Evolutionary conservation across 2,888 invertebrate species (phyloP).

Genomic region (Panopea generosa): DNA sequence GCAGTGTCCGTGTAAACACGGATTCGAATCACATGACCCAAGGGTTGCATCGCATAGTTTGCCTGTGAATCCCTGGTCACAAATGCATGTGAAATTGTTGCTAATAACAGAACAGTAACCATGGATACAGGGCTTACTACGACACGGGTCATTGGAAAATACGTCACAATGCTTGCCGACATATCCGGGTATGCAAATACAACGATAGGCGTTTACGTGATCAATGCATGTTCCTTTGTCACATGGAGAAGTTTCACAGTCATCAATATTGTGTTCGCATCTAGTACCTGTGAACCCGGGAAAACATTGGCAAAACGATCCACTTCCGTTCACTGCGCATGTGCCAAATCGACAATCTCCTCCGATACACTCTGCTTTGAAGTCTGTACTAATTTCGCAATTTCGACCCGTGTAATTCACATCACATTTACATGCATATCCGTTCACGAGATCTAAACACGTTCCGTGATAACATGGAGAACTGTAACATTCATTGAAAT

Average conservation of each 20-base stretch:
- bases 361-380: conserved; percentile 10
- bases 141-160: conserved; percentile 24
- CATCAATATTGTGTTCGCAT: conserved; percentile 41
- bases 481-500: conserved; percentile 51
- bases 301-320: conserved; percentile 56
- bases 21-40: conserved; percentile 44
- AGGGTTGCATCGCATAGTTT: conserved; percentile 2
- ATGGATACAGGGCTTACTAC: background rate
- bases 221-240: conserved; percentile 40
- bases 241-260: conserved; percentile 42
- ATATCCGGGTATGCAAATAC: conserved; percentile 28
- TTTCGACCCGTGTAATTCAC: conserved; percentile 21
- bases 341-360: conserved; percentile 38
- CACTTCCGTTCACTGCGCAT: conserved; percentile 49
- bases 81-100: background rate
- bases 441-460: conserved; percentile 37
- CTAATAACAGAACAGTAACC: background rate
- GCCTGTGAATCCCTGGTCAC: background rate
- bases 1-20: conserved; percentile 40
- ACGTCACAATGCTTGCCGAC: conserved; percentile 42
- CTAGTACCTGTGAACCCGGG: conserved; percentile 42
- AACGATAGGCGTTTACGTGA: conserved; percentile 39
- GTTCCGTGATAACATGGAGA: conserved; percentile 37
- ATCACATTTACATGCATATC: conserved; percentile 33
- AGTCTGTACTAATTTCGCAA: conserved; percentile 25